phyloP scores from a whole-genome alignment of 2,888 invertebrate genomes.

The Cephalotes varians region DNA sequence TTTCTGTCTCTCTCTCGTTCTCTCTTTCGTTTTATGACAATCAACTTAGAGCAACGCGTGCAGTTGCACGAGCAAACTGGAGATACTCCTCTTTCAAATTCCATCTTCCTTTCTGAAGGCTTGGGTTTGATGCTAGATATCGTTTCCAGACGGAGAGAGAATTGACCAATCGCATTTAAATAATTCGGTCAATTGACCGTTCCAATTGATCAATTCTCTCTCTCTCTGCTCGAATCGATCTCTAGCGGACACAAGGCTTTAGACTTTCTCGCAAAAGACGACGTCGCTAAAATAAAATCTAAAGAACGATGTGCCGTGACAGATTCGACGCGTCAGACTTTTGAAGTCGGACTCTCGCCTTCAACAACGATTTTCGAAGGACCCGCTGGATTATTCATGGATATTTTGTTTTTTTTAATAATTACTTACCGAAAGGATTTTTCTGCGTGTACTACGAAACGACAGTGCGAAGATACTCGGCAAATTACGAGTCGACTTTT shows the following conservation, averaged over 20 bases:
- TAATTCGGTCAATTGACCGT: too few relatives aligned
- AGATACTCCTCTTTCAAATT: background rate
- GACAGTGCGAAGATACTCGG: background rate
- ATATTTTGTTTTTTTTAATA: background rate
- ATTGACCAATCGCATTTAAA: too few relatives aligned
- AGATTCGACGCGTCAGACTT: background rate
- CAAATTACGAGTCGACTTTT: background rate
- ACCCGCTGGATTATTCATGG: background rate
- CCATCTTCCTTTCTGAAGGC: too few relatives aligned
- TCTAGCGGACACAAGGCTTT: too few relatives aligned
- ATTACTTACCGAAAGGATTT: conserved; percentile 14
- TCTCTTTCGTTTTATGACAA: background rate
- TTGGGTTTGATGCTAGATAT: too few relatives aligned
- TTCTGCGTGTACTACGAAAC: background rate
- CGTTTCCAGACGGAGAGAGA: too few relatives aligned
- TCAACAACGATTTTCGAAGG: background rate
- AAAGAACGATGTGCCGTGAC: background rate
- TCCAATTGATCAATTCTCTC: too few relatives aligned
- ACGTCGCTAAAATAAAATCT: background rate
- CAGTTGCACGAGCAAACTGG: background rate
- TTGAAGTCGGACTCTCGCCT: too few relatives aligned
- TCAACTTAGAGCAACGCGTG: background rate
- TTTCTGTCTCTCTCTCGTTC: background rate
- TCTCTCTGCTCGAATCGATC: too few relatives aligned
- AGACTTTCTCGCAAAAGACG: background rate